A percentile compares a stretch with the other conserved stretches of the same genome.
Evolutionary conservation across 2,113 vertebrate species (phyloP).

Genomic region (Tor tambroides): DNA sequence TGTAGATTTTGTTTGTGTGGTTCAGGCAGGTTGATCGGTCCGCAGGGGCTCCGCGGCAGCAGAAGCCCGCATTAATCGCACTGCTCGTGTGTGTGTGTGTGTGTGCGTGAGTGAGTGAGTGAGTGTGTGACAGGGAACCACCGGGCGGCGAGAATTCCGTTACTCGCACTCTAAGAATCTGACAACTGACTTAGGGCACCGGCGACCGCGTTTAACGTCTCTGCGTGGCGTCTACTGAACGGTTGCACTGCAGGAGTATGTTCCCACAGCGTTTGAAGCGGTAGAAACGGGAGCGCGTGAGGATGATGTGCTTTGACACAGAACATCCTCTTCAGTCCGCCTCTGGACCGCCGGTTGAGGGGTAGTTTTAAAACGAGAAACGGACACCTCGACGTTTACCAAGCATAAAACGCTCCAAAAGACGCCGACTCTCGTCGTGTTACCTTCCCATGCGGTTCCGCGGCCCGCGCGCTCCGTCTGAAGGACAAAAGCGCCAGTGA

Average conservation of each 20-base stretch:
- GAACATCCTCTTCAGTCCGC: constrained; percentile 44
- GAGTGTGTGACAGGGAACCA: constrained; percentile 12
- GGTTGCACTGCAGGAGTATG: background rate
- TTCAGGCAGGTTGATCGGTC: constrained; percentile 58
- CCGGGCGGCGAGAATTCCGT: constrained; percentile 42
- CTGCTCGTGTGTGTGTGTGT: background rate
- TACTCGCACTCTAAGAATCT: constrained; percentile 38
- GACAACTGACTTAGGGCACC: constrained; percentile 35
- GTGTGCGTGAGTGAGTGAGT: background rate
- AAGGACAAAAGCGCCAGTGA: constrained; percentile 24
- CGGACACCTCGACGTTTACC: background rate
- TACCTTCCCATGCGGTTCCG: background rate
- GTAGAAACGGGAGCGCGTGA: background rate
- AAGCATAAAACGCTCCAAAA: background rate
- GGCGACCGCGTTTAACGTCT: constrained; percentile 15
- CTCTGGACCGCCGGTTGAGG: constrained; percentile 33
- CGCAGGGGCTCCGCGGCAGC: constrained; percentile 67
- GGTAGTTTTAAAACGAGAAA: background rate
- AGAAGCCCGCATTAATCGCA: constrained; percentile 75
- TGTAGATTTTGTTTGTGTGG: constrained; percentile 54
- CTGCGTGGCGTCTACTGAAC: background rate
- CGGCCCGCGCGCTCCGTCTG: background rate
- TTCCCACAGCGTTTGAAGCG: background rate
- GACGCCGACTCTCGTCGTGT: background rate
- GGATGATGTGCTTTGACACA: constrained; percentile 48